Conservation (phyloP, 2,113 vertebrate species). For the Psephotus haematonotus region DNA sequence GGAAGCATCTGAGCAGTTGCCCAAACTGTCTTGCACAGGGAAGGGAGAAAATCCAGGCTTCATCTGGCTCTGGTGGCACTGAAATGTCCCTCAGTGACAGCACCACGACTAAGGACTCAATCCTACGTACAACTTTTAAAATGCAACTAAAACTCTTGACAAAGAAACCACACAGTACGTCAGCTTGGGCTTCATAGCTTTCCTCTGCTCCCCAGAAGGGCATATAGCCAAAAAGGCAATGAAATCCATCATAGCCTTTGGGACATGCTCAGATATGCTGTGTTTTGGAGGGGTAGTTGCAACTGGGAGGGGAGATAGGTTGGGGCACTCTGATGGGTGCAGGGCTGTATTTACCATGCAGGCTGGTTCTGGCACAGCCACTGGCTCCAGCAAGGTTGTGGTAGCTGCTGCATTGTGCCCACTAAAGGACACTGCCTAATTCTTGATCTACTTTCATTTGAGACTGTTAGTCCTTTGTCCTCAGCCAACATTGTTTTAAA, state of each 20-base stretch:
- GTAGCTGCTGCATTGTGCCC: background rate
- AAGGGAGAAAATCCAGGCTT: background rate
- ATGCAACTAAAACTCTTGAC: background rate
- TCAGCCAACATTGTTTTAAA: background rate
- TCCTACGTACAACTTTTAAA: background rate
- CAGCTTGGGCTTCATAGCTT: background rate
- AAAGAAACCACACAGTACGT: background rate
- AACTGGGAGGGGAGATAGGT: background rate
- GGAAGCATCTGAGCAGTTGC: background rate
- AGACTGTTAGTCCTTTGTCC: background rate
- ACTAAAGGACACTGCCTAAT: background rate
- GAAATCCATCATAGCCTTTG: background rate
- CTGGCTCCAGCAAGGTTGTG: accelerated
- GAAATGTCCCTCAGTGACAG: accelerated
- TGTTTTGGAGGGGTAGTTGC: background rate
- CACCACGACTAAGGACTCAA: background rate
- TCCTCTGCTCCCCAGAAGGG: background rate
- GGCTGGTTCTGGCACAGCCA: background rate
- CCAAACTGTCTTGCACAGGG: background rate
- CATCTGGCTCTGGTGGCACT: background rate
- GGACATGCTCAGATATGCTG: background rate
- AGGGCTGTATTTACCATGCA: accelerated
- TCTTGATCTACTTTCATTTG: background rate
- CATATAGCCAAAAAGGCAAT: background rate
- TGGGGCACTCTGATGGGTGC: background rate